These are phyloP conservation scores for Proteles cristata DNA, from an alignment of 2,113 vertebrate species.

Conservation along the genomic window DNA sequence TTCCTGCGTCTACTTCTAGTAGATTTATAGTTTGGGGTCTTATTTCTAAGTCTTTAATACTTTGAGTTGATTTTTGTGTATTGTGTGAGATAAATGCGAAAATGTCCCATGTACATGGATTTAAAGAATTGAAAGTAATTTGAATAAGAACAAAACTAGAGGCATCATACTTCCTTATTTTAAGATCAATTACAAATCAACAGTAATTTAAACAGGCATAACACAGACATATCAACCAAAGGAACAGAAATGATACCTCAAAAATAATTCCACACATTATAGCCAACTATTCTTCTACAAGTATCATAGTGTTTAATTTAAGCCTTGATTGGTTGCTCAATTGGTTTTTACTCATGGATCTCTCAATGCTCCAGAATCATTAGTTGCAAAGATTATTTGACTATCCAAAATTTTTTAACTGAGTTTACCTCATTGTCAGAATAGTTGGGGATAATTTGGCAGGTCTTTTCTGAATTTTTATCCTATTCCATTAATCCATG, in stretches of 20 bases:
- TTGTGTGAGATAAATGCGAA: background rate
- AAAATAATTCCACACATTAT: background rate
- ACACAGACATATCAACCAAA: background rate
- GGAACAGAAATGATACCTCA: background rate
- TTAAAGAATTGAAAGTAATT: background rate
- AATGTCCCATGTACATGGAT: background rate
- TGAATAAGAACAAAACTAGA: background rate
- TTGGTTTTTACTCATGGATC: background rate
- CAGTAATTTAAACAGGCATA: background rate
- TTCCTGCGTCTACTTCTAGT: background rate
- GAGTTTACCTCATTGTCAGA: background rate
- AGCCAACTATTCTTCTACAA: background rate
- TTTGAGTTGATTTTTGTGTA: background rate
- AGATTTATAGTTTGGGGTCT: background rate
- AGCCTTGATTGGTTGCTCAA: background rate
- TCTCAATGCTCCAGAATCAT: background rate
- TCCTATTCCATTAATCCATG: too few species aligned
- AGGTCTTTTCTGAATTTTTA: too few species aligned
- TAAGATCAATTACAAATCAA: background rate
- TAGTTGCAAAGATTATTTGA: background rate
- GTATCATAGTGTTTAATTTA: background rate
- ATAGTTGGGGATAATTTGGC: background rate
- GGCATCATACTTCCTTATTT: background rate
- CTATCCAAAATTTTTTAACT: background rate
- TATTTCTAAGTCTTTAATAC: background rate